Conservation (phyloP, 2,888 invertebrate species). For the Lasioglossum morio region DNA sequence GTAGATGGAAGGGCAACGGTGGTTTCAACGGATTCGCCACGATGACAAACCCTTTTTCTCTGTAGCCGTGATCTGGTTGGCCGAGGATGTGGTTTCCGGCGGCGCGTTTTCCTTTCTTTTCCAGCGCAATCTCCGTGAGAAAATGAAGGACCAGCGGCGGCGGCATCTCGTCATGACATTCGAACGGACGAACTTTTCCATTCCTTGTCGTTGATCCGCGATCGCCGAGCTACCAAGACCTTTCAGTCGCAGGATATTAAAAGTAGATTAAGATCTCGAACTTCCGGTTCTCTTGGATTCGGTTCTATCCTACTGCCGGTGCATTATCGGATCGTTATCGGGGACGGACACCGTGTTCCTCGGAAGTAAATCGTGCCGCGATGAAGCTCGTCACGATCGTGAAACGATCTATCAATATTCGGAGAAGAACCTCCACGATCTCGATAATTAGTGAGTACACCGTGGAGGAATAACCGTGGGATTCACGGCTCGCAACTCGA, state of each 20-base stretch:
- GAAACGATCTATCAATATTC: constrained; percentile 28
- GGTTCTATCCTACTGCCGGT: constrained; percentile 13
- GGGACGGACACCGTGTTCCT: constrained; percentile 13
- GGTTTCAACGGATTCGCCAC: constrained; percentile 40
- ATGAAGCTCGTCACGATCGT: constrained; percentile 2
- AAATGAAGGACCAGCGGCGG: constrained; percentile 66
- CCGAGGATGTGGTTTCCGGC: constrained; percentile 32
- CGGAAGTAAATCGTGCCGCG: not conserved
- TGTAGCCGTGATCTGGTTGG: constrained; percentile 3
- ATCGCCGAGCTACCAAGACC: constrained; percentile 48
- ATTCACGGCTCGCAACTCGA: not conserved
- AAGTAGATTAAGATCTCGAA: constrained; percentile 74
- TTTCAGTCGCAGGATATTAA: constrained; percentile 77
- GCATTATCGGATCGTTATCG: constrained; percentile 45
- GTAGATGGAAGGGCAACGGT: constrained; percentile 13
- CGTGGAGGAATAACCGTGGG: not conserved
- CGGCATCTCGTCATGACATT: constrained; percentile 47
- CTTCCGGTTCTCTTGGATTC: constrained; percentile 53
- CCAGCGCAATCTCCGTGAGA: constrained; percentile 69
- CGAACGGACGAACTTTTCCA: constrained; percentile 57
- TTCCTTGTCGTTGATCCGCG: constrained; percentile 60
- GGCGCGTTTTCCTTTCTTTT: constrained; percentile 41
- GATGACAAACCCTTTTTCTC: constrained; percentile 12
- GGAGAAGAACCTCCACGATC: not conserved
- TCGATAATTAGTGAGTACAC: constrained; percentile 9